Base-by-base conservation (phyloP, 1,140 invertebrate genomes). In the Papilio aristodemus region DNA sequence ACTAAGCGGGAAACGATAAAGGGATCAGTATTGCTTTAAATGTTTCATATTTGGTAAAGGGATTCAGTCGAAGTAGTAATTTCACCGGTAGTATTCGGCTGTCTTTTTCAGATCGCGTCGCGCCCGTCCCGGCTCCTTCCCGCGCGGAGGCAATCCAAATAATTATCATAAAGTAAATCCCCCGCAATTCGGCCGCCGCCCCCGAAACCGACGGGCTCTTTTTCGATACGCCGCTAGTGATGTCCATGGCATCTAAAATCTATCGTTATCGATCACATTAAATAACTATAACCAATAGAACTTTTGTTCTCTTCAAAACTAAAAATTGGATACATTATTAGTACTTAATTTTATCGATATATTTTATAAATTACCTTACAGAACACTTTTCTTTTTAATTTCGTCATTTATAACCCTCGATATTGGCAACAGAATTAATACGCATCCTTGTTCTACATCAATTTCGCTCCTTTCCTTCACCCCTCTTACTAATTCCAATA, bases 91-190 rank as follows among this genome's bases (percentile, higher is more conserved):
- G 50, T 74, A 73, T 67, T 69, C 73, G 68, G 74, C 76, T 74
- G 75, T 70, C 72, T 74, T 66, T 70, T 74, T 68, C 67, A 77
- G 74, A 81, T 75, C 73, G 68, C 46, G 68, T 78, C 71, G 72
- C 71, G 71, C 76, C 72, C 70, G 70, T 70, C 71, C 73, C 25
- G 76, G 76, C 79, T 82, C 73, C 76, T 85, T 84, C 73, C 77
- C 71, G 73, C 77, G 77, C 81, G 82, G 79, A 84, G 81, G 77
- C 85, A 86, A 87, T 87, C 82, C 83, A 83, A 87, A 87, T 87
- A 87, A 87, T 87, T 87, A 87, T 86, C 84, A 87, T 87, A 87
- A 87, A 87, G 83, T 83, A 85, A 85, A 85, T 85, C 84, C 85
- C 83, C 81, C 84, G 75, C 82, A 80, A 84, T 82, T 85, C 80